A percentile compares a stretch with the other conserved stretches of the same genome.
Evolutionary conservation across 2,797 vertebrate genomes (phyloP).

Genomic region (Mycteria americana): DNA sequence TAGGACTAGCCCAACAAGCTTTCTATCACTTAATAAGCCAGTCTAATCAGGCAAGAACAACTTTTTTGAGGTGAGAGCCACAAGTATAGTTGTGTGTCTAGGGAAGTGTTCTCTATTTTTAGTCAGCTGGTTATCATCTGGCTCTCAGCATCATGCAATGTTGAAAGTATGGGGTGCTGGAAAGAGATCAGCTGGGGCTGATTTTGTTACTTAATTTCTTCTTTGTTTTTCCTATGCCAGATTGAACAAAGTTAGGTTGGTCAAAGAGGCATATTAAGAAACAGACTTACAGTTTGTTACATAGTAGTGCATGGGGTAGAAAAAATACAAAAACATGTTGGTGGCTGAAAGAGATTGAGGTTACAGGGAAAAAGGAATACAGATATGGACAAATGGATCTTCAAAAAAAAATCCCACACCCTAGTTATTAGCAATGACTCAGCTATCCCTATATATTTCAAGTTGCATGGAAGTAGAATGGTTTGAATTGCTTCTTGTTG

Average conservation of each 20-base stretch:
- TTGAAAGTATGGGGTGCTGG: not conserved
- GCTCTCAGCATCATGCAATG: not conserved
- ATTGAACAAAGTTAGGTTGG: not conserved
- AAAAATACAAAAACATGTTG: not conserved
- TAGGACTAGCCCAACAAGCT: not conserved
- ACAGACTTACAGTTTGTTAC: not conserved
- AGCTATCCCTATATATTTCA: not conserved
- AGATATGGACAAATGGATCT: not conserved
- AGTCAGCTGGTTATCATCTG: not conserved
- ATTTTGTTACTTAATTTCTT: not conserved
- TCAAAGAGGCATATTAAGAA: not conserved
- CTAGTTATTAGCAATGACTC: not conserved
- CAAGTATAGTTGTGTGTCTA: not conserved
- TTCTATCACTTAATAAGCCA: not conserved
- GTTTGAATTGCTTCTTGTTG: not conserved
- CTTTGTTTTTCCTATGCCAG: not conserved
- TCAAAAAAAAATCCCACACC: no score
- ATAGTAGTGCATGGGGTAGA: not conserved
- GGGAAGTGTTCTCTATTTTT: constrained; percentile 31
- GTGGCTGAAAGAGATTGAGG: not conserved
- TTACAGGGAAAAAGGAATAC: not conserved
- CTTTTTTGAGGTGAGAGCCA: not conserved
- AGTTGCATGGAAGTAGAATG: not conserved
- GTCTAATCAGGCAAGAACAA: constrained; percentile 39
- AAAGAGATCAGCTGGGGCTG: not conserved